Evolutionary conservation across 2,113 vertebrate genomes (phyloP), one percentile per base, ranked within the genome.

Genomic region (Oryctolagus cuniculus): DNA sequence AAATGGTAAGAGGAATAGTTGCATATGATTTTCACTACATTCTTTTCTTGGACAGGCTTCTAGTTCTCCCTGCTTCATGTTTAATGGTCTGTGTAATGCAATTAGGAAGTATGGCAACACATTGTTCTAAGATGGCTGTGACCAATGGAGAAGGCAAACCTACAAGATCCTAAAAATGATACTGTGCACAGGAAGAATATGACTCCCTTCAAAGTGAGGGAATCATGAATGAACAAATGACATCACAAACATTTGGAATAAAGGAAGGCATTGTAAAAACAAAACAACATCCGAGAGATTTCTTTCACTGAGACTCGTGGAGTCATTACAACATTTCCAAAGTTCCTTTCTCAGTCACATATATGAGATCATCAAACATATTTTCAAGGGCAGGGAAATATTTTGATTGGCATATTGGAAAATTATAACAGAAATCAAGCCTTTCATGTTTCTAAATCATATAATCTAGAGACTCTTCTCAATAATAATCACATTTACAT

Each of bases 1-100:
- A 67, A 95, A 67, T 70, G 93, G 44, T 61, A 79, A 89, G 89
- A 95, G 10, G 49, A 74, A 95, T 93, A 49, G 63, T 58, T 94
- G 44, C 61, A 17, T 96, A 82, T 87, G 53, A 92, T 93, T 94
- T 96, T 94, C 34, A 53, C 17, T 58, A 95, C 38, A 17, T 86
- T 80, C 55, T 78, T 36, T 49, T 93, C n/a, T 63, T 91, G 88
- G 25, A 84, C 58, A 90, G 95, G 58, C 5, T 88, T 70, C 44
- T 16, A 25, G 11, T 89, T 96, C 53, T 79, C 49, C 27, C 13
- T 81, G 79, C n/a, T 96, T 96, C 61, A 84, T 91, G 94, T 58
- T 93, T 89, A 95, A 87, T 89, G 86, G 67, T 36, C 49, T 55
- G 27, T 49, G 77, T 38, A 85, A 92, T 74, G 67, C 81, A 93